Base-by-base conservation (phyloP, 2,888 invertebrate genomes). In the Nowickia ferox region DNA sequence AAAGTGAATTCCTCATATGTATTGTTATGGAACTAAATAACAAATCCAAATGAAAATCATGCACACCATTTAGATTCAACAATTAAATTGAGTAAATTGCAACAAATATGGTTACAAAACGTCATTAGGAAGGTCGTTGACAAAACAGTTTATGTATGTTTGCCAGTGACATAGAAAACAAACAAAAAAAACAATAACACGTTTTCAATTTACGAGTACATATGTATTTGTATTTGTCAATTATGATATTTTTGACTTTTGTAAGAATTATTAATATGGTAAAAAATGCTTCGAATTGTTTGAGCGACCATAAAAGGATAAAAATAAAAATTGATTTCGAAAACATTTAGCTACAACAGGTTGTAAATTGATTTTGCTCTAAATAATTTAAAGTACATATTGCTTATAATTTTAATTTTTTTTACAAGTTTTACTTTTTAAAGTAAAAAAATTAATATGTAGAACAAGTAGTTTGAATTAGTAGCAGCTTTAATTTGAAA, bases 1-100 rank as follows among this genome's bases (percentile, higher is more conserved):
- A 91, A 90, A 91, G 91, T 91, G 88, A 90, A 88, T 80, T 83
- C 79, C 83, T 86, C 79, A 59, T 80, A 83, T 68, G 83, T 80
- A 83, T 71, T 71, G 76, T 80, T 83, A 83, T 83, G 83, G 76
- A 83, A 83, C 78, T 66, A 88, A 88, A 87, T 76, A 87, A 85
- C 15, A 61, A 71, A 84, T 40, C 84, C 61, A 71, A 75, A 83
- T 59, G 61, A 55, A 71, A 63, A 79, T 77, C 76, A 59, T 80
- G 76, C 57, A 66, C 71, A 84, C 69, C 48, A 79, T 76, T 76
- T 86, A 30, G 19, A 81, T 78, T 68, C 74, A 65, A 80, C 77
- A 80, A 84, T 87, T 86, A 87, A 78, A 82, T 87, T 88, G 87
- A 88, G 86, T 88, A 72, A 84, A 88, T 78, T 77, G 87, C 88